Evolutionary conservation across 2,797 vertebrate genomes (phyloP).

Genomic region (Sebastes umbrosus): DNA sequence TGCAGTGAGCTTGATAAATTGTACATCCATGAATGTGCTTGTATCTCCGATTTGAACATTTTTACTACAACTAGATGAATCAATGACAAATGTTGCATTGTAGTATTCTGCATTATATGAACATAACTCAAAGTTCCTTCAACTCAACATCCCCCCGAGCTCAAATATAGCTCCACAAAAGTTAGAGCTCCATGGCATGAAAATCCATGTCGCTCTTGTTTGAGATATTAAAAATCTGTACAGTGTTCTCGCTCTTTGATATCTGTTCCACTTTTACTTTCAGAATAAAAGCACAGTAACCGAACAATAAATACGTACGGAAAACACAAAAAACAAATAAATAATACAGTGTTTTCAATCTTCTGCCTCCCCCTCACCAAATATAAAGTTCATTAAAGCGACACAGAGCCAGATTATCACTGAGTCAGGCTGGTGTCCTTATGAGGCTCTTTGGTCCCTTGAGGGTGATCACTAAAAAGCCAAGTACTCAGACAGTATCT

Average conservation of each 20-base stretch:
- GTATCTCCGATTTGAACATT: constrained; percentile 1
- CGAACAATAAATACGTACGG: constrained; percentile 74
- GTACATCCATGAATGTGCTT: constrained; percentile 55
- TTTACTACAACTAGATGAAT: constrained; percentile 41
- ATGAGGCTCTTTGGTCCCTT: constrained; percentile 74
- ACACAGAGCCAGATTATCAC: constrained; percentile 56
- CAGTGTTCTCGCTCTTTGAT: constrained; percentile 40
- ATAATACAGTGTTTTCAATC: constrained; percentile 67
- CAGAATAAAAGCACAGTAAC: constrained; percentile 63
- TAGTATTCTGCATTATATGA: constrained; percentile 45
- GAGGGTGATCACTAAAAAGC: constrained; percentile 55
- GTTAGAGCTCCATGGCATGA: constrained; percentile 8
- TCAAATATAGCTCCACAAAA: constrained; percentile 39
- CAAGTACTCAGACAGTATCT: constrained; percentile 26
- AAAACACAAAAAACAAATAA: constrained; percentile 69
- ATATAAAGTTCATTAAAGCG: constrained; percentile 47
- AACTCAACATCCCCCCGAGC: constrained; percentile 9
- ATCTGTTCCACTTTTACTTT: constrained; percentile 35
- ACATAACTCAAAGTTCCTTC: constrained; percentile 44
- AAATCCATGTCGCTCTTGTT: constrained; percentile 23
- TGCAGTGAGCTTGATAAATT: constrained; percentile 16
- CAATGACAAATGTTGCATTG: constrained; percentile 52
- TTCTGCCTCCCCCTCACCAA: constrained; percentile 29
- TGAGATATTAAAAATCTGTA: constrained; percentile 49
- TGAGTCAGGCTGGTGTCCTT: constrained; percentile 62